These are phyloP conservation scores for Pachliopta kotzebuea DNA, from an alignment of 2,888 invertebrate genomes.

Conservation along the genomic window DNA sequence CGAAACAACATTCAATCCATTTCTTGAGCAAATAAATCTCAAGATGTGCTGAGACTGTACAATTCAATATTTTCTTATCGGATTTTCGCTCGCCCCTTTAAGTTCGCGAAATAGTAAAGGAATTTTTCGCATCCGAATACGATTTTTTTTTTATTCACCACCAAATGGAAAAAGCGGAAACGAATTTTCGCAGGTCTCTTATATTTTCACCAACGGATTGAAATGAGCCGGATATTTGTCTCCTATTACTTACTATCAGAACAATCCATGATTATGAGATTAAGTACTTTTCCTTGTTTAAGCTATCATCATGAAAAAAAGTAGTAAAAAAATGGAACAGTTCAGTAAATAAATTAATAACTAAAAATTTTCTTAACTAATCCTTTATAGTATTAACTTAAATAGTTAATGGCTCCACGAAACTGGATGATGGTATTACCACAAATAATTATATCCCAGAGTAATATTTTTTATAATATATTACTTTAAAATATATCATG, in stretches of 20 bases:
- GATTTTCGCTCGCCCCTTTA: conserved; percentile 14
- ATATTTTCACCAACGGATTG: too few relatives aligned
- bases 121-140: conserved; percentile 3
- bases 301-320: too few relatives aligned
- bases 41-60: conserved; percentile 16
- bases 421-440: not conserved
- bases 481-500: too few relatives aligned
- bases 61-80: conserved; percentile 23
- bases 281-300: too few relatives aligned
- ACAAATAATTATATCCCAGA: not conserved
- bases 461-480: not conserved
- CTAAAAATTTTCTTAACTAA: too few relatives aligned
- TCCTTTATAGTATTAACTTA: not conserved
- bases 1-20: conserved; percentile 28
- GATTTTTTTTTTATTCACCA: not conserved
- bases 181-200: too few relatives aligned
- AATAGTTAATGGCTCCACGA: not conserved
- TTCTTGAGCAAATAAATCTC: conserved; percentile 26
- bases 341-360: too few relatives aligned
- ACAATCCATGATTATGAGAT: too few relatives aligned
- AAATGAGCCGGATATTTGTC: too few relatives aligned
- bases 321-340: too few relatives aligned
- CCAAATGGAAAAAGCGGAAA: too few relatives aligned
- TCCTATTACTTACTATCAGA: too few relatives aligned
- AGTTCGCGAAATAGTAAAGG: conserved; percentile 9